Evolutionary conservation across 2,888 invertebrate species (phyloP).

Genomic region (Thecophora atra): DNA sequence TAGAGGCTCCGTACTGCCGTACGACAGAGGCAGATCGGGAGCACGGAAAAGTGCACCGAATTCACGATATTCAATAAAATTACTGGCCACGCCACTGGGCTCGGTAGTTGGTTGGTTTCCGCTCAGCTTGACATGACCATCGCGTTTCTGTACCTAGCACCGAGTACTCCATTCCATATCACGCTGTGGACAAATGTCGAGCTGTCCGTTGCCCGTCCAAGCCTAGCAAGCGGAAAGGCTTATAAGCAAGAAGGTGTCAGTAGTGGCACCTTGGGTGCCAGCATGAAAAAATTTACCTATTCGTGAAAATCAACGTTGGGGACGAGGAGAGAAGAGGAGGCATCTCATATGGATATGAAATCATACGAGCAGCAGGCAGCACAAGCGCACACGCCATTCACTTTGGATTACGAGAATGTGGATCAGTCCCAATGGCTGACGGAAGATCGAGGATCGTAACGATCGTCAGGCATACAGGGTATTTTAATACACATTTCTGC

Average conservation of each 20-base stretch:
- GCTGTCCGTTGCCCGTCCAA: conserved; percentile 18
- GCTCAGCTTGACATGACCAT: background rate
- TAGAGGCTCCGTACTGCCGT: too few relatives aligned
- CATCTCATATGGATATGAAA: background rate
- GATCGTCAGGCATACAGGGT: background rate
- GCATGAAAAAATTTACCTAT: conserved; percentile 11
- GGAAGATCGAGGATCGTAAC: background rate
- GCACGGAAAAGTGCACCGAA: background rate
- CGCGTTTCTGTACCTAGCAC: background rate
- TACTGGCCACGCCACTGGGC: background rate
- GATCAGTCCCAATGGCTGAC: background rate
- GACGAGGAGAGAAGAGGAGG: background rate
- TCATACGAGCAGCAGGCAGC: conserved; percentile 9
- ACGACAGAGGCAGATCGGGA: too few relatives aligned
- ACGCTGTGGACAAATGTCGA: conserved; percentile 32
- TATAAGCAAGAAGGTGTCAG: conserved; percentile 34
- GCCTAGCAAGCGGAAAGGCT: conserved; percentile 24
- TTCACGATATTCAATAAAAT: background rate
- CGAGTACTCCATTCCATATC: conserved; percentile 9
- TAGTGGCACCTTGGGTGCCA: conserved; percentile 39
- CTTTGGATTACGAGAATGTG: background rate
- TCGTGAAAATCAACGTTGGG: background rate
- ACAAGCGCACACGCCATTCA: conserved; percentile 45
- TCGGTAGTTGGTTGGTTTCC: background rate
- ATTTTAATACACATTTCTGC: too few relatives aligned